These are phyloP conservation scores for Copidosoma aretas DNA, from an alignment of 2,888 invertebrate species.

Conservation along the genomic window DNA sequence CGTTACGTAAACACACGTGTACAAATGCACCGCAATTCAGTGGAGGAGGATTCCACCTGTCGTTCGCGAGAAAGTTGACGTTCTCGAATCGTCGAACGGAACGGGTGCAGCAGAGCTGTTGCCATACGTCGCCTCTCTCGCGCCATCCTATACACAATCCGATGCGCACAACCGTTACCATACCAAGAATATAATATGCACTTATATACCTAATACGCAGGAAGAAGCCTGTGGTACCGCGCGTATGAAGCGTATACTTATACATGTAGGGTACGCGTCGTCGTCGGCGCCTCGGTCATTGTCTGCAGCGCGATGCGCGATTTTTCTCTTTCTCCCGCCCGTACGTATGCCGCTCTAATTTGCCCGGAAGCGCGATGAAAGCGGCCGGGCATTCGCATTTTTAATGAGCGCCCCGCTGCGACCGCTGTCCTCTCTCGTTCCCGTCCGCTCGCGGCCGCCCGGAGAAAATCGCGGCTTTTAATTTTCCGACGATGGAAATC, in stretches of 20 bases:
- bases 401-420: constrained; percentile 5
- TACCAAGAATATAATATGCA: background rate
- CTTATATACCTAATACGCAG: too few species aligned
- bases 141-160: too few species aligned
- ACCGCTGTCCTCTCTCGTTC: too few species aligned
- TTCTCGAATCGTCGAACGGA: constrained; percentile 18
- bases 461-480: background rate
- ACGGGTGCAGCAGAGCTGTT: constrained; percentile 8
- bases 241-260: too few species aligned
- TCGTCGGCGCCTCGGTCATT: constrained; percentile 29
- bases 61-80: too few species aligned
- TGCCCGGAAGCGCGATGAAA: constrained; percentile 20
- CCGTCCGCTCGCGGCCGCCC: background rate
- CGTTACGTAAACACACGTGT: too few species aligned
- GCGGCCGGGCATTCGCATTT: constrained; percentile 9
- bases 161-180: background rate
- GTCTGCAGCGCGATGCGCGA: constrained; percentile 1
- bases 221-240: too few species aligned
- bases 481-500: too few species aligned
- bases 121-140: background rate
- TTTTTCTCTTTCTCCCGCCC: background rate
- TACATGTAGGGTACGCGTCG: too few species aligned
- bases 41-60: too few species aligned
- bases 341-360: constrained; percentile 29
- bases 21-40: too few species aligned